phyloP scores from a whole-genome alignment of 2,113 vertebrate species.

The Chunga burmeisteri region DNA sequence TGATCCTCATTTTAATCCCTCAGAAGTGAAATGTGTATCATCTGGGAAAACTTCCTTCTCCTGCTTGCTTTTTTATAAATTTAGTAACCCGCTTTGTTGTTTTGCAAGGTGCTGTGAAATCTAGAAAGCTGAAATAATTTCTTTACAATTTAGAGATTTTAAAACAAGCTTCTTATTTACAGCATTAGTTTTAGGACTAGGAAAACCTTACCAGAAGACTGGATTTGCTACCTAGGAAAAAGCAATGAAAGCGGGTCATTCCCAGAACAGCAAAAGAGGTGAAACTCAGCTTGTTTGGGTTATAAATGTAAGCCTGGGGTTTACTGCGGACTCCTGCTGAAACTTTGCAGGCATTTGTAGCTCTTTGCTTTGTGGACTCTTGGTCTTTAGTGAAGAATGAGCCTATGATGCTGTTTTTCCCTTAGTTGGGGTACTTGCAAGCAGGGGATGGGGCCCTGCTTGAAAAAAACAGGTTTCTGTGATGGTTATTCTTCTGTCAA shows the following conservation, averaged over 20 bases:
- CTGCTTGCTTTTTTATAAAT: not conserved
- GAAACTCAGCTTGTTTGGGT: not conserved
- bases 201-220: not conserved
- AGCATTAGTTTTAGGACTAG: not conserved
- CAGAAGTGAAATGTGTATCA: not conserved
- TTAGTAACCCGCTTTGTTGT: not conserved
- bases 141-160: not conserved
- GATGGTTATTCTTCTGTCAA: not conserved
- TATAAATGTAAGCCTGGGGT: not conserved
- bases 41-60: not conserved
- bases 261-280: not conserved
- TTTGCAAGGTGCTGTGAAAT: not conserved
- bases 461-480: not conserved
- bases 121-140: not conserved
- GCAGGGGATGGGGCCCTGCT: not conserved
- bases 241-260: not conserved
- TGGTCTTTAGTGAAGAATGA: not conserved
- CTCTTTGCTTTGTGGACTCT: not conserved
- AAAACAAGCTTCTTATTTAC: not conserved
- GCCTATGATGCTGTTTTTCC: not conserved
- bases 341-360: not conserved
- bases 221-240: not conserved
- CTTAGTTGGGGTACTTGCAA: not conserved
- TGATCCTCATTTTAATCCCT: not conserved
- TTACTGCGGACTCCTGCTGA: not conserved